Percentiles rank a stretch among this genome's conserved stretches.
These are phyloP conservation scores for Shargacucullia verbasci DNA, from an alignment of 2,888 invertebrate genomes.

Conservation along the genomic window DNA sequence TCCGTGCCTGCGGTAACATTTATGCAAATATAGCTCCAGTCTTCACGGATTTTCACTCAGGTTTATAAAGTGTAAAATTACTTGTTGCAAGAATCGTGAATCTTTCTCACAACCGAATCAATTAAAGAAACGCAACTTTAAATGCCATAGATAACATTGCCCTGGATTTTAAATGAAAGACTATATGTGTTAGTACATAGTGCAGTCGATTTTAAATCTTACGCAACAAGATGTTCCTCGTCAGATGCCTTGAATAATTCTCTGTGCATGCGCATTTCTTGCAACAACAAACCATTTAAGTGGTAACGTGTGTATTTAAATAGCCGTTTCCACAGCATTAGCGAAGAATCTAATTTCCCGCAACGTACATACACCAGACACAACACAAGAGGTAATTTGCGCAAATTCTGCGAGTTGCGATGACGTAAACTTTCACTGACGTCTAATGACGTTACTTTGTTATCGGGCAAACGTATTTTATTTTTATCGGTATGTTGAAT, in stretches of 20 bases:
- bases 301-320: slow-evolving; percentile 35
- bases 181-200: slow-evolving; percentile 15
- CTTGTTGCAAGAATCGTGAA: no score
- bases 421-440: slow-evolving; percentile 75
- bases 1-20: no score
- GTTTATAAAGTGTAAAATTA: no score
- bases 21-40: no score
- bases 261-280: slow-evolving; percentile 1
- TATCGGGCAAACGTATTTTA: slow-evolving; percentile 35
- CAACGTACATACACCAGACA: slow-evolving; percentile 27
- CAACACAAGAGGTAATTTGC: slow-evolving; percentile 65
- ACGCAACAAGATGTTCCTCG: slow-evolving; percentile 25
- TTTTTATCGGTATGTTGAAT: slow-evolving; percentile 40
- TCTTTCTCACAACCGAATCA: not conserved
- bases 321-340: slow-evolving; percentile 37
- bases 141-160: slow-evolving; percentile 19
- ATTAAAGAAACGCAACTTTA: slow-evolving; percentile 24
- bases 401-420: slow-evolving; percentile 68
- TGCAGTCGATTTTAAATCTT: slow-evolving; percentile 27
- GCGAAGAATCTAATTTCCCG: slow-evolving; percentile 56
- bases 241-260: slow-evolving; percentile 28
- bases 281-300: slow-evolving; percentile 26
- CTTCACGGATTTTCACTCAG: no score
- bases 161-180: slow-evolving; percentile 16
- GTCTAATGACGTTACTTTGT: slow-evolving; percentile 48